A percentile compares a stretch with the other conserved stretches of the same genome.
Evolutionary conservation across 2,797 vertebrate genomes (phyloP).

Genomic region (Psittacula derbiana): DNA sequence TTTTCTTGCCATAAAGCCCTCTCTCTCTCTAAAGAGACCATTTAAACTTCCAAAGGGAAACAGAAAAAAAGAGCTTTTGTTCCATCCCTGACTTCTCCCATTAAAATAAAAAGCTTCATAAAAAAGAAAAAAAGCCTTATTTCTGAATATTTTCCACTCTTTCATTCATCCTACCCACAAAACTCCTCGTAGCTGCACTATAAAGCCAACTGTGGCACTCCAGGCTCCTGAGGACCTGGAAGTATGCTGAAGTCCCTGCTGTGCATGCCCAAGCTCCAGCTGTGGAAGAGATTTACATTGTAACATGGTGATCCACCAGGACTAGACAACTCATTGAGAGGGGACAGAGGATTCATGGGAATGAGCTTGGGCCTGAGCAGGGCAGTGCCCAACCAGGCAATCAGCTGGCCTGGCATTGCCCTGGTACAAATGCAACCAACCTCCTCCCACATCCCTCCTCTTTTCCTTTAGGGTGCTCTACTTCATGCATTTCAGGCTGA

Average conservation of each 20-base stretch:
- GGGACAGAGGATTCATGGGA: not conserved
- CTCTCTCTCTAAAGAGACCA: not conserved
- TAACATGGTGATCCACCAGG: accelerated
- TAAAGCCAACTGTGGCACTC: not conserved
- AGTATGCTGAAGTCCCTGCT: not conserved
- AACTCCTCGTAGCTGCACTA: not conserved
- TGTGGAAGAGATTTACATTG: accelerated
- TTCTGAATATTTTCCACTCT: not conserved
- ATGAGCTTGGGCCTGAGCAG: not conserved
- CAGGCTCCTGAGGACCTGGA: not conserved
- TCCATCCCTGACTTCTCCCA: not conserved
- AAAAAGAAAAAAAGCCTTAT: not conserved
- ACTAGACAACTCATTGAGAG: not conserved
- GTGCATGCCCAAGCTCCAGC: not conserved
- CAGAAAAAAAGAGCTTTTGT: not conserved
- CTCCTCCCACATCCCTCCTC: not conserved
- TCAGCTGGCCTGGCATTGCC: not conserved
- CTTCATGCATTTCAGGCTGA: not conserved
- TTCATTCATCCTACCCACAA: not conserved
- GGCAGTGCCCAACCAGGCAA: not conserved
- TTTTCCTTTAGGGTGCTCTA: not conserved
- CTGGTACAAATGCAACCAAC: not conserved
- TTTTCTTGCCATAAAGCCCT: not conserved
- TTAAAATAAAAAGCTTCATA: not conserved
- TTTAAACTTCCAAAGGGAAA: not conserved